Evolutionary conservation across 2,888 invertebrate species (phyloP), one percentile per base, ranked within the genome.

Genomic region (Poecilus cupreus): DNA sequence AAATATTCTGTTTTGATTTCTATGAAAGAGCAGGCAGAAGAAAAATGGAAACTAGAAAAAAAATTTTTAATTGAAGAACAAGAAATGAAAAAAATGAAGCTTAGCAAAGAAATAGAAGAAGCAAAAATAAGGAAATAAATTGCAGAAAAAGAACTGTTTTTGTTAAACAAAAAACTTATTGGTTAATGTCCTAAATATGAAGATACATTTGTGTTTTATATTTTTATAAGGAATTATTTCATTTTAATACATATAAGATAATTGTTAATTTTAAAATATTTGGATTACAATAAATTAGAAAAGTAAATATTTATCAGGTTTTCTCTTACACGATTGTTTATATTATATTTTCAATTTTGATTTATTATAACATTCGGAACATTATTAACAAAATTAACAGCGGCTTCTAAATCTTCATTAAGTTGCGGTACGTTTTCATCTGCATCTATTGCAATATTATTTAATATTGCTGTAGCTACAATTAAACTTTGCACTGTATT

Each of bases 381-480:
- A 13, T 51, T 51, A 51, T 51, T 51, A 51, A 51, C 8, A 13
- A 51, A 16, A 13, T 51, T 18, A 51, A 51, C 51, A 51, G 51
- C 13, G 11, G 51, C 51, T 51, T 51, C 51, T 51, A 51, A 51
- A 16, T 51, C n/a, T n/a, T n/a, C n/a, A n/a, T n/a, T n/a, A n/a
- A n/a, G n/a, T n/a, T n/a, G n/a, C n/a, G n/a, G n/a, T 18, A 51
- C 13, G 13, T 18, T 51, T 51, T 51, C 51, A 51, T 18, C 51
- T 51, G 51, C 51, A 46, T 46, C 46, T n/a, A 46, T 46, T 46
- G 46, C 46, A n/a, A 46, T 46, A 46, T 46, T 46, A 46, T 46
- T 46, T 46, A 11, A 46, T 46, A 46, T 54, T 54, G 51, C 51
- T 18, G 51, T 85, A 11, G 46, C 46, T n/a, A n/a, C n/a, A n/a